Percentiles rank a stretch among this genome's conserved stretches.
These are phyloP conservation scores for Eupithecia centaureata DNA, from an alignment of 2,888 invertebrate species.

Conservation along the genomic window DNA sequence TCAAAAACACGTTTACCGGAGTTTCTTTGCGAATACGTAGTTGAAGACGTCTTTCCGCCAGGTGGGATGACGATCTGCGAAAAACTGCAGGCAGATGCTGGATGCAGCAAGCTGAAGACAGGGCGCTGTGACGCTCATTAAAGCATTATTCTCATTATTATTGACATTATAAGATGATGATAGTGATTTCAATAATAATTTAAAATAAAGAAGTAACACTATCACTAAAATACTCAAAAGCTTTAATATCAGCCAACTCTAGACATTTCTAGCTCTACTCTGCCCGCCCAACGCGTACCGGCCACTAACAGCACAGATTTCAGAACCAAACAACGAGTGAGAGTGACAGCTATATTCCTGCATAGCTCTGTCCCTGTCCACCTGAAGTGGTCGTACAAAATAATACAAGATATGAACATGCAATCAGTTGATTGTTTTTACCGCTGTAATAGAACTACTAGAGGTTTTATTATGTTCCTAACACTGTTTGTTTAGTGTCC, in stretches of 20 bases:
- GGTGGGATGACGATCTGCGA: too few relatives aligned
- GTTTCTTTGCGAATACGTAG: too few relatives aligned
- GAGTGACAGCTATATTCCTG: constrained; percentile 47
- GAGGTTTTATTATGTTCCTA: constrained; percentile 60
- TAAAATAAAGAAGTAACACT: background rate
- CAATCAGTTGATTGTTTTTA: constrained; percentile 80
- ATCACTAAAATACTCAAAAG: background rate
- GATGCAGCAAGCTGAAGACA: too few relatives aligned
- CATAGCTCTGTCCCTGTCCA: constrained; percentile 52
- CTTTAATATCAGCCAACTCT: constrained; percentile 42
- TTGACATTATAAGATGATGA: too few relatives aligned
- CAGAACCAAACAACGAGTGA: constrained; percentile 57
- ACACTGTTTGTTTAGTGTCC: constrained; percentile 14
- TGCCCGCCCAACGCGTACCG: constrained; percentile 68
- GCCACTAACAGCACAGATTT: constrained; percentile 75
- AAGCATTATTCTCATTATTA: too few relatives aligned
- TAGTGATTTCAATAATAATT: background rate
- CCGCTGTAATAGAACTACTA: constrained; percentile 70
- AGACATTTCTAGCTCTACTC: constrained; percentile 51
- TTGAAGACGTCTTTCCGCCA: too few relatives aligned
- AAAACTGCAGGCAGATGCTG: too few relatives aligned
- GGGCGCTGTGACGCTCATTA: too few relatives aligned
- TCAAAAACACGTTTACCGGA: too few relatives aligned
- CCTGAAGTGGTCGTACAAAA: constrained; percentile 52
- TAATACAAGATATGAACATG: constrained; percentile 70